Base-by-base conservation (phyloP, 1,140 invertebrate genomes). In the Drosophila parvula region DNA sequence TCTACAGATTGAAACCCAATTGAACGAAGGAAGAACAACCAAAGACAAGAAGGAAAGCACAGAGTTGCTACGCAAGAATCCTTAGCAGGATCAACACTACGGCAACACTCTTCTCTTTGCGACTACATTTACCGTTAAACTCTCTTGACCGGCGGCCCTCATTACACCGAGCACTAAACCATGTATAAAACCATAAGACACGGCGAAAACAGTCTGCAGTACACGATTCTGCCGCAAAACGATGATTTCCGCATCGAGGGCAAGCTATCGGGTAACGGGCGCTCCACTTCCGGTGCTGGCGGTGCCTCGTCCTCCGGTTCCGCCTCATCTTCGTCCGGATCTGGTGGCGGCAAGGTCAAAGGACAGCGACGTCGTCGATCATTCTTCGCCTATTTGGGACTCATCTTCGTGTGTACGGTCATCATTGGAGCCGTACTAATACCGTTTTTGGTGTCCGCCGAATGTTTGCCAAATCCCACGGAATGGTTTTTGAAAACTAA, bases 131-230 rank as follows among this genome's bases (percentile, higher is more conserved):
- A 47, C 45, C 28, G 5, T 50, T 16, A 50, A 16, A 3, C 16
- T 8, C 18, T 32, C 51, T 53, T 53, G 14, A n/a, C 14, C 45
- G 16, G 14, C 28, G 22, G 22, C 22, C 22, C 1, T 22, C 22
- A 1, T 22, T 22, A 22, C 22, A 5, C 16, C 6, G 14, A n/a
- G 30, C 36, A 50, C n/a, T 14, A 11, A 36, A 93, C 92, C 78
- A 95, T 96, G 95, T 96, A 95, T 92, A 95, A 96, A 93, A 96
- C 95, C 50, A 95, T 96, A 82, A 91, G 95, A 61, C 95, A 95
- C 86, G 95, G 95, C 36, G 95, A 96, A 83, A 95, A 95, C 78
- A 95, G 95, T 80, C 93, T 96, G 76, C 95, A 95, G 78, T 96
- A 96, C 88, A 95, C 95, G 41, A 95, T 96, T 75, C 92, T 96